These are phyloP conservation scores for Neodiprion virginianus DNA, from an alignment of 1,140 invertebrate genomes.

Conservation along the genomic window DNA sequence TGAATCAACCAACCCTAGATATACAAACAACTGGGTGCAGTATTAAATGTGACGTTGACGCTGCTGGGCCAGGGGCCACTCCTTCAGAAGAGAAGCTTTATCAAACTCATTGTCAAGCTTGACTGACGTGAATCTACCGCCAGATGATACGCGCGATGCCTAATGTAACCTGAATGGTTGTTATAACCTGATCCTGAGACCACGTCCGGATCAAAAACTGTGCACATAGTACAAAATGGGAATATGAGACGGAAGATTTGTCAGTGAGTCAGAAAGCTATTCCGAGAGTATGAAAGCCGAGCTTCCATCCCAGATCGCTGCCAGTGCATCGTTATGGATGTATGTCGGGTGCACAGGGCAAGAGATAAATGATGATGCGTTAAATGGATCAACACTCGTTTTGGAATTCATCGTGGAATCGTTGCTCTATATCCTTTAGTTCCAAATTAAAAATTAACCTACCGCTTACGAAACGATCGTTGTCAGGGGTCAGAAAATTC, in stretches of 20 bases:
- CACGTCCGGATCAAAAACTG: not conserved
- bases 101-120: not conserved
- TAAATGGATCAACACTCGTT: too few species aligned
- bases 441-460: too few species aligned
- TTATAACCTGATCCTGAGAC: not conserved
- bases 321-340: too few species aligned
- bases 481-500: too few species aligned
- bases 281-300: not conserved
- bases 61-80: not conserved
- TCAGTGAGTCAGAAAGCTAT: not conserved
- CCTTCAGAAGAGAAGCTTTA: not conserved
- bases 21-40: constrained; percentile 4
- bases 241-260: not conserved
- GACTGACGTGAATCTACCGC: not conserved
- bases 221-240: not conserved
- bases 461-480: too few species aligned
- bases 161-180: not conserved
- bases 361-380: too few species aligned
- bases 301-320: too few species aligned
- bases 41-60: constrained; percentile 7
- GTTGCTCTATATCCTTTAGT: too few species aligned
- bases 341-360: too few species aligned
- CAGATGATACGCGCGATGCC: not conserved
- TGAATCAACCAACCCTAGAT: constrained; percentile 2
- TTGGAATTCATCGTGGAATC: too few species aligned